These are phyloP conservation scores for Gadopsis bispinosus DNA, from an alignment of 2,797 vertebrate genomes.

Conservation along the genomic window DNA sequence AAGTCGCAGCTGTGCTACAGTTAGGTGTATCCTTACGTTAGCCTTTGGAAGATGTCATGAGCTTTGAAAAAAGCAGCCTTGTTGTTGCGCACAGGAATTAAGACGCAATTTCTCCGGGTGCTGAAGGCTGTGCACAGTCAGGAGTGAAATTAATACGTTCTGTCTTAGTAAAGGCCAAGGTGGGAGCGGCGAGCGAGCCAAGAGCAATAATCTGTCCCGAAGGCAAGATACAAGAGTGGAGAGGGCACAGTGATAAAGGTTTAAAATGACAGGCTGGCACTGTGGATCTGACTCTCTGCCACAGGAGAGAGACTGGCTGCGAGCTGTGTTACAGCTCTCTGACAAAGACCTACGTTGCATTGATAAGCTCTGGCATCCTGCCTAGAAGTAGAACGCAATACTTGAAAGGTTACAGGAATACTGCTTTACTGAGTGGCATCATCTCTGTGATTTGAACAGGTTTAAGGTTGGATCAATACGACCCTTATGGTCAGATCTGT, in stretches of 20 bases:
- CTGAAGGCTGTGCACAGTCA: conserved; percentile 18
- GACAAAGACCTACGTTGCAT: not conserved
- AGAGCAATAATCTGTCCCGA: conserved; percentile 38
- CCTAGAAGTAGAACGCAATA: not conserved
- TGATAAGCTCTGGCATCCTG: not conserved
- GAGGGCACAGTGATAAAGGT: conserved; percentile 15
- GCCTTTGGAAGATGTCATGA: not conserved
- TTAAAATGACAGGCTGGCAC: conserved; percentile 13
- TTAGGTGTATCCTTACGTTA: not conserved
- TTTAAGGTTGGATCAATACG: not conserved
- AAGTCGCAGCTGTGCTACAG: not conserved
- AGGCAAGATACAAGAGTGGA: conserved; percentile 31
- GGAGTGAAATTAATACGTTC: conserved; percentile 21
- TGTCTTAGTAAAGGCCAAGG: conserved; percentile 16
- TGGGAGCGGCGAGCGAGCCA: conserved; percentile 4
- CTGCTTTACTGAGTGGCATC: not conserved
- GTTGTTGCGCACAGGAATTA: not conserved
- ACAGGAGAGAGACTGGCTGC: not conserved
- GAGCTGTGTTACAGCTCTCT: conserved; percentile 10
- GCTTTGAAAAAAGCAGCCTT: not conserved
- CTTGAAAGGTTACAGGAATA: not conserved
- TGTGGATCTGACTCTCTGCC: conserved; percentile 10
- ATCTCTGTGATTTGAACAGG: not conserved
- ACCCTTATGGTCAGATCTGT: not conserved
- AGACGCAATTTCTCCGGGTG: not conserved